A percentile compares a stretch with the other conserved stretches of the same genome.
Conservation (phyloP, 2,797 vertebrate species). For the Oreortyx pictus region DNA sequence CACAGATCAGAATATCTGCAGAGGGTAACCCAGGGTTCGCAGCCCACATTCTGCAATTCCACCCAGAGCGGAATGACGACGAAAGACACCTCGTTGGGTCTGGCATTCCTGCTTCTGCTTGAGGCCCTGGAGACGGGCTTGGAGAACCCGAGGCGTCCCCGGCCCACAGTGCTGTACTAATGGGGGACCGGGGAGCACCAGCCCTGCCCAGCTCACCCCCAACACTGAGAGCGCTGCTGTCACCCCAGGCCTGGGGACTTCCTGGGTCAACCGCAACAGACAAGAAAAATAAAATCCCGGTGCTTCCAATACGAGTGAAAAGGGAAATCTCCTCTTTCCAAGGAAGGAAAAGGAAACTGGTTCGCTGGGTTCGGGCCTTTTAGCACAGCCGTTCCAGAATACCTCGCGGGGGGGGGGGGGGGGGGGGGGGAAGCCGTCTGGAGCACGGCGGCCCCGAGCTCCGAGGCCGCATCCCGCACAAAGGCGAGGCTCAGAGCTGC, state of each 20-base stretch:
- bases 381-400: background rate
- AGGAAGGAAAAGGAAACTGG: background rate
- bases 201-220: background rate
- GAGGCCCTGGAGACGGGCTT: slow-evolving; percentile 24
- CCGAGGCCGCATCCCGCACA: background rate
- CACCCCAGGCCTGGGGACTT: slow-evolving; percentile 11
- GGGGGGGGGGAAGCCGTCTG: background rate
- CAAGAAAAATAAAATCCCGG: slow-evolving; percentile 36
- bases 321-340: slow-evolving; percentile 35
- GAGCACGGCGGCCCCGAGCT: background rate
- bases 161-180: background rate
- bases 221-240: background rate
- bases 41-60: slow-evolving; percentile 29
- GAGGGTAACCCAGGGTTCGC: slow-evolving; percentile 42
- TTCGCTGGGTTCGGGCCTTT: slow-evolving; percentile 20
- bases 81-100: slow-evolving; percentile 21
- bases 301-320: slow-evolving; percentile 57
- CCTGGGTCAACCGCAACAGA: slow-evolving; percentile 64
- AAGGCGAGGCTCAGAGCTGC: no score
- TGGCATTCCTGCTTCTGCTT: background rate
- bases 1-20: slow-evolving; percentile 22
- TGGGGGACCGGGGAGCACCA: no score
- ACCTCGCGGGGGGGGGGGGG: background rate
- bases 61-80: background rate
- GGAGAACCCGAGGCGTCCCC: slow-evolving; percentile 53